Base-by-base conservation (phyloP, 2,797 vertebrate species). In the Pipistrellus pygmaeus region DNA sequence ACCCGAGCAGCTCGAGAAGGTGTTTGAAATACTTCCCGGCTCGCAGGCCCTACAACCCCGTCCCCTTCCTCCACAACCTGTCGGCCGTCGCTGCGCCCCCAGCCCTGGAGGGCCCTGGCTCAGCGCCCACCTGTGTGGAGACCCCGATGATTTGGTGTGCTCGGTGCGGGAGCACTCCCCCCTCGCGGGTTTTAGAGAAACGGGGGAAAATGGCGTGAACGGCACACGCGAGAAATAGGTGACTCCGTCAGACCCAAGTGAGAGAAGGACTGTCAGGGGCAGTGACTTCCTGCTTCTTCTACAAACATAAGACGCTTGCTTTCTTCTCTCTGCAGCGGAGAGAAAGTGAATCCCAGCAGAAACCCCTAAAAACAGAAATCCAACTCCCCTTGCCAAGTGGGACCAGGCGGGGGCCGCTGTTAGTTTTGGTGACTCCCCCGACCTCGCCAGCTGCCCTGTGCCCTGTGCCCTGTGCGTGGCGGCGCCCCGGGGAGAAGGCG, bases 31-130 rank as follows among this genome's bases (percentile, higher is more conserved):
- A 18, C 23, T 94, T 93, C 57, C 72, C 89, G 57, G 53, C 66
- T 57, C 81, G 88, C 35, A 64, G 80, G 35, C 68, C 76, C 72
- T 72, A 91, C 85, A 94, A 94, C 87, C 68, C 83, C 3, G 6
- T 1, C 77, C 7, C 9, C 9, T 62, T 30, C 53, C n/a, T 3
- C 46, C 44, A 1, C 21, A 2, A 20, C 46, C 25, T 2, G 30
- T 7, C 60, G 0, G 30, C 44, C 48, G 11, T 3, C 21, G 1
- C 46, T 25, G 51, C 9, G 30, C 38, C 48, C 4, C 7, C 10
- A 18, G 27, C 41, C 46, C 41, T 57, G 3, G 7, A 1, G 68
- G 62, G 1, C 30, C 14, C 73, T 6, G 30, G 51, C 51, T 46
- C 21, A 3, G 75, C 0, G 3, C 38, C 60, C 25, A 1, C 46